A percentile compares a stretch with the other conserved stretches of the same genome.
Evolutionary conservation across 2,113 vertebrate genomes (phyloP).

Genomic region (Triplophysa siluroides): DNA sequence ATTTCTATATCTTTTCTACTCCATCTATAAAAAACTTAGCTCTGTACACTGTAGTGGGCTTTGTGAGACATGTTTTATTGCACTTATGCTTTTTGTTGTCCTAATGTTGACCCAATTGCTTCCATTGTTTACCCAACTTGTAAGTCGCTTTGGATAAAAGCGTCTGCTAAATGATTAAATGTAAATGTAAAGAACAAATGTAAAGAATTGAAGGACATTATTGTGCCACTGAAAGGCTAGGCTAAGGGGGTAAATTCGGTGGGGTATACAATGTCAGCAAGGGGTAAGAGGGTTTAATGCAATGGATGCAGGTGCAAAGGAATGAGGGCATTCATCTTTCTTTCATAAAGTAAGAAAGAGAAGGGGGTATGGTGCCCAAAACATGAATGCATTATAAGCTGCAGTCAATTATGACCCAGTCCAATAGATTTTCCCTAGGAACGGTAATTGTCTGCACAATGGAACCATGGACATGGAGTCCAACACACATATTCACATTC

Average conservation of each 20-base stretch:
- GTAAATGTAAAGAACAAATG: too few relatives aligned
- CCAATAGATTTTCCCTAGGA: conserved; percentile 58
- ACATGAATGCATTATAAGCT: conserved; percentile 66
- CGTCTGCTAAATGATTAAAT: too few relatives aligned
- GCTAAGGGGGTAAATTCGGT: conserved; percentile 53
- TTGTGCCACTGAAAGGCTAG: too few relatives aligned
- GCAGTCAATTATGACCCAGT: conserved; percentile 60
- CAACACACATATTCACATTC: conserved; percentile 6
- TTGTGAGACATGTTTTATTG: too few relatives aligned
- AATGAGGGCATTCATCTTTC: conserved; percentile 69
- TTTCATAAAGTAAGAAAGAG: conserved; percentile 63
- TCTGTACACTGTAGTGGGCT: too few relatives aligned
- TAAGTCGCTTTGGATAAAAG: too few relatives aligned
- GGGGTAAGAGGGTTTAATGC: conserved; percentile 59
- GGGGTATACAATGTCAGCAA: conserved; percentile 57
- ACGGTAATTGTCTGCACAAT: conserved; percentile 20
- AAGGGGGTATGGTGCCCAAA: conserved; percentile 58
- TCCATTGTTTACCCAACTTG: too few relatives aligned
- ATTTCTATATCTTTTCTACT: too few relatives aligned
- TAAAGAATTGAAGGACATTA: too few relatives aligned
- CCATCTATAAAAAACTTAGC: too few relatives aligned
- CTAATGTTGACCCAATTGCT: too few relatives aligned
- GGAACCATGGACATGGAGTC: not conserved
- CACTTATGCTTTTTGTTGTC: too few relatives aligned
- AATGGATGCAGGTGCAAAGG: conserved; percentile 71